These are phyloP conservation scores for Craniophora ligustri DNA, from an alignment of 2,888 invertebrate genomes.

Conservation along the genomic window DNA sequence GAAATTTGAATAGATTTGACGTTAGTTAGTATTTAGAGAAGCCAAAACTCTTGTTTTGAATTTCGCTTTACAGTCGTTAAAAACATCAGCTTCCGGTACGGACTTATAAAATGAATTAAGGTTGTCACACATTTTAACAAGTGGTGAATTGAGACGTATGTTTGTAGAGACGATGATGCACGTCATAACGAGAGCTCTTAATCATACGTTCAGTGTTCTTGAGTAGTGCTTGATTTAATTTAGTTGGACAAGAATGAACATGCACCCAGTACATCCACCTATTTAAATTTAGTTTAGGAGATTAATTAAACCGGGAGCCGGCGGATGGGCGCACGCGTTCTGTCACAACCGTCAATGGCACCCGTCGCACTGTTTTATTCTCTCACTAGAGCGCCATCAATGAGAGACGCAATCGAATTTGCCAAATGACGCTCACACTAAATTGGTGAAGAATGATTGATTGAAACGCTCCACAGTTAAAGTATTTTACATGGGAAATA, in stretches of 20 bases:
- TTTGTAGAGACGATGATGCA: no score
- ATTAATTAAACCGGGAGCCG: constrained; percentile 78
- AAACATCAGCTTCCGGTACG: no score
- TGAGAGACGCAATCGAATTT: constrained; percentile 83
- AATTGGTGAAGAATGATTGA: constrained; percentile 85
- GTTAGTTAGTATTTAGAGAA: no score
- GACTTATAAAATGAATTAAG: no score
- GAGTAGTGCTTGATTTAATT: constrained; percentile 73
- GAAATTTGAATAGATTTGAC: no score
- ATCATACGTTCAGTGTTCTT: constrained; percentile 62
- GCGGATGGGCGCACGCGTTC: constrained; percentile 67
- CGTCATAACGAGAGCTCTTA: constrained; percentile 61
- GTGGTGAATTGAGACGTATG: no score
- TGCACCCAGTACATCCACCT: constrained; percentile 65
- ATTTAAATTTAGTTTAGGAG: constrained; percentile 83
- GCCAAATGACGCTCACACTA: constrained; percentile 83
- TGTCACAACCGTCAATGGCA: constrained; percentile 82
- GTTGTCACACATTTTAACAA: no score
- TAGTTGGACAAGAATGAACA: constrained; percentile 60
- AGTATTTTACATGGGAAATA: constrained; percentile 76
- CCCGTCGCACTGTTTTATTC: constrained; percentile 81
- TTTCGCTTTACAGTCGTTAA: no score
- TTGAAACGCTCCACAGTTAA: constrained; percentile 75
- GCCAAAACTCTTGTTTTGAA: no score
- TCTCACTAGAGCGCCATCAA: constrained; percentile 75